These are phyloP conservation scores for Branchellion lobata DNA, from an alignment of 2,888 invertebrate genomes.

Conservation along the genomic window DNA sequence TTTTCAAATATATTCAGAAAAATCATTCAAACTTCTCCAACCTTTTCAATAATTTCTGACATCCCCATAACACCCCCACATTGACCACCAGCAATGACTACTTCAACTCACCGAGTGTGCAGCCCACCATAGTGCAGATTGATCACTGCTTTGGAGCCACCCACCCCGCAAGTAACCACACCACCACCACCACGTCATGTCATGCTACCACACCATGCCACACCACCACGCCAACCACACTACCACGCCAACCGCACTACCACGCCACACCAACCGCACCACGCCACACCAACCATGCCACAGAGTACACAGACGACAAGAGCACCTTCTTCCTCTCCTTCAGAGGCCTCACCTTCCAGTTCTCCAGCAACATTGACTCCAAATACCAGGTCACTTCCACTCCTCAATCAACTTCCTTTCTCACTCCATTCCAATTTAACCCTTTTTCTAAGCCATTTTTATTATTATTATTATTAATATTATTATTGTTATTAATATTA, in stretches of 20 bases:
- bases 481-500: too few relatives aligned
- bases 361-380: constrained; percentile 77
- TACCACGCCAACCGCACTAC: constrained; percentile 87
- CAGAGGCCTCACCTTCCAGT: constrained; percentile 92
- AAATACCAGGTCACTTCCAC: constrained; percentile 62
- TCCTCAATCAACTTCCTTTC: not conserved
- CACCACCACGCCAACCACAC: constrained; percentile 72
- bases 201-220: too few relatives aligned
- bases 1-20: too few relatives aligned
- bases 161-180: constrained; percentile 75
- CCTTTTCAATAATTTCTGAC: too few relatives aligned
- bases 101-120: constrained; percentile 78
- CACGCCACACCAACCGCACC: constrained; percentile 94
- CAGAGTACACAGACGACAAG: constrained; percentile 85
- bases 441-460: not conserved
- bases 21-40: too few relatives aligned
- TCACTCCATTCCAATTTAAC: not conserved
- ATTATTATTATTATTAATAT: not conserved
- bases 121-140: constrained; percentile 94
- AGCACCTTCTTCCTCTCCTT: constrained; percentile 94
- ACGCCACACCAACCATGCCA: constrained; percentile 98
- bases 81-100: constrained; percentile 41
- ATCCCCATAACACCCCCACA: too few relatives aligned
- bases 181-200: too few relatives aligned
- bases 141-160: constrained; percentile 99